Conservation (phyloP, 2,888 invertebrate species). For the Trachelus troglodyta region DNA sequence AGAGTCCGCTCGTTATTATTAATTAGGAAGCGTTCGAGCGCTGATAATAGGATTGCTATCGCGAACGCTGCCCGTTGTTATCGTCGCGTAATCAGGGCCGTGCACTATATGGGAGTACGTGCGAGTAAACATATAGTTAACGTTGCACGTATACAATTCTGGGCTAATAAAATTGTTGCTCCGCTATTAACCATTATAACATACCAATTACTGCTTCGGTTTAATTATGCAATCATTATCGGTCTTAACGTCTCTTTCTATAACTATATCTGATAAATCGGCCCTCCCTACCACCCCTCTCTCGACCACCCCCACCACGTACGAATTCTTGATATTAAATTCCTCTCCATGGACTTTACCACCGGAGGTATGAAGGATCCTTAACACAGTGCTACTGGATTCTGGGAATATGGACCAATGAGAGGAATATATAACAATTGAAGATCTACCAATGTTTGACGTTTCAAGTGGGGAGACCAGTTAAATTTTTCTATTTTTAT, state of each 20-base stretch:
- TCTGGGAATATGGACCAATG: background rate
- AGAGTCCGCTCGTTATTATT: background rate
- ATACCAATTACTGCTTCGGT: constrained; percentile 9
- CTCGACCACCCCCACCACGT: constrained; percentile 7
- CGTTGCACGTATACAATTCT: constrained; percentile 36
- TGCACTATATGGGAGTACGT: constrained; percentile 34
- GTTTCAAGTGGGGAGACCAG: too few species aligned
- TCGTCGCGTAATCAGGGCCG: constrained; percentile 32
- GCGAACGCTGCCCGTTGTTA: constrained; percentile 27
- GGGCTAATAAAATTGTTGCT: constrained; percentile 42
- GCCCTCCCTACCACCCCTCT: background rate
- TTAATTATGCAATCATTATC: constrained; percentile 13
- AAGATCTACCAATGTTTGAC: too few species aligned
- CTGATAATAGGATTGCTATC: constrained; percentile 18
- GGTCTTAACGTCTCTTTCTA: constrained; percentile 7
- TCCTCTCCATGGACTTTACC: too few species aligned
- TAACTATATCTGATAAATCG: background rate
- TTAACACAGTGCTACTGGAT: background rate
- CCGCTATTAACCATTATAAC: constrained; percentile 7
- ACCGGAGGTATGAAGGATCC: too few species aligned
- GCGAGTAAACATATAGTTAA: constrained; percentile 36
- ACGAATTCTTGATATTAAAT: constrained; percentile 10
- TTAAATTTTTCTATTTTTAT: too few species aligned
- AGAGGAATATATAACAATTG: background rate
- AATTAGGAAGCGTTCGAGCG: constrained; percentile 22